These are phyloP conservation scores for Cepphus grylle DNA, from an alignment of 2,113 vertebrate genomes.

Conservation along the genomic window DNA sequence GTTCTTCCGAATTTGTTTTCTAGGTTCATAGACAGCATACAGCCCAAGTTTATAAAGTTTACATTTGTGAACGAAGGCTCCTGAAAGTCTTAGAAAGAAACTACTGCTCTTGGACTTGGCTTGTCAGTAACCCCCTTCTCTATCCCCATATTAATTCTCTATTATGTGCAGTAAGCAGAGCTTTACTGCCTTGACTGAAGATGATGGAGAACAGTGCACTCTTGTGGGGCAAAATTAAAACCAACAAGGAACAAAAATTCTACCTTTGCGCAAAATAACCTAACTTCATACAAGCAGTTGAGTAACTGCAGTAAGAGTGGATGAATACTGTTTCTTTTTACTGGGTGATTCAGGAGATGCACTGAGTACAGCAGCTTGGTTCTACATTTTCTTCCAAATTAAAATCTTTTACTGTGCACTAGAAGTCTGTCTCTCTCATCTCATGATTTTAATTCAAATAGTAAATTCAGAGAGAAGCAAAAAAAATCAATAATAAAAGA, in stretches of 20 bases:
- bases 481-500: not conserved
- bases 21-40: not conserved
- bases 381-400: not conserved
- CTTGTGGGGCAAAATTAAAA: constrained; percentile 55
- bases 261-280: not conserved
- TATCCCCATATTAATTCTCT: not conserved
- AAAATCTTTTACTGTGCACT: not conserved
- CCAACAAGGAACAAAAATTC: not conserved
- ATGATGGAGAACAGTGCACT: constrained; percentile 47
- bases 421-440: not conserved
- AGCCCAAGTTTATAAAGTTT: not conserved
- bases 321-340: not conserved
- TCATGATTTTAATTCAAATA: not conserved
- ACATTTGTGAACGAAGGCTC: not conserved
- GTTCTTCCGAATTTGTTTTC: not conserved
- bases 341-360: not conserved
- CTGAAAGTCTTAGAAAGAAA: not conserved
- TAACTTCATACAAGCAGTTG: not conserved
- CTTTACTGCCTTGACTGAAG: not conserved
- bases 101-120: not conserved
- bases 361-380: not conserved
- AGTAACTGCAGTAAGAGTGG: not conserved
- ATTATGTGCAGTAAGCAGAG: not conserved
- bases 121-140: not conserved
- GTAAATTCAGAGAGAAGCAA: not conserved